Percentiles rank a stretch among this genome's conserved stretches.
Conservation (phyloP, 2,113 vertebrate species). For the Rhinolophus ferrumequinum region DNA sequence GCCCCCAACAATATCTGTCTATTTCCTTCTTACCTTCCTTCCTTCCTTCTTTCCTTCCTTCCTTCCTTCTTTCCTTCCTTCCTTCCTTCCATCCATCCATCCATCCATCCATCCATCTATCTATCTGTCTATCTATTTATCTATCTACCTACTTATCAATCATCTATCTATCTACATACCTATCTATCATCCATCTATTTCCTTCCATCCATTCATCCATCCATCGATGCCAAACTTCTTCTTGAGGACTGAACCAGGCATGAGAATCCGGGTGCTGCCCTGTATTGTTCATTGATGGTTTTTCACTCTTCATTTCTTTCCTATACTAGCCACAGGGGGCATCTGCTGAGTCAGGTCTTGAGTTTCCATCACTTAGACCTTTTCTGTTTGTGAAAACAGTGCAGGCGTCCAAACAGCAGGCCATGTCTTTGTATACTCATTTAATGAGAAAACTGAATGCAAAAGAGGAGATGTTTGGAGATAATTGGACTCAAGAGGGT, state of each 20-base stretch:
- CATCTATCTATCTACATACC: not conserved
- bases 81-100: too few relatives aligned
- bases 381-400: constrained; percentile 14
- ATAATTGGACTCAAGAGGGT: constrained; percentile 78
- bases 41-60: not conserved
- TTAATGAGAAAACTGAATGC: constrained; percentile 69
- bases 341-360: not conserved
- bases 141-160: not conserved
- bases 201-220: rapidly evolving
- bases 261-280: not conserved
- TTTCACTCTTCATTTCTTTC: not conserved
- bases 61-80: not conserved
- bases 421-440: constrained; percentile 39
- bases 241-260: not conserved
- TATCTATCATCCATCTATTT: not conserved
- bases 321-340: not conserved
- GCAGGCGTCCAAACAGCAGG: constrained; percentile 23
- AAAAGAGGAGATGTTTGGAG: constrained; percentile 68
- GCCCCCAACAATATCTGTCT: not conserved
- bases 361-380: not conserved
- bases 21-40: not conserved
- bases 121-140: not conserved
- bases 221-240: not conserved
- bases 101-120: too few relatives aligned
- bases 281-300: rapidly evolving